Evolutionary conservation across 2,113 vertebrate species (phyloP).

Genomic region (Peromyscus polionotus): DNA sequence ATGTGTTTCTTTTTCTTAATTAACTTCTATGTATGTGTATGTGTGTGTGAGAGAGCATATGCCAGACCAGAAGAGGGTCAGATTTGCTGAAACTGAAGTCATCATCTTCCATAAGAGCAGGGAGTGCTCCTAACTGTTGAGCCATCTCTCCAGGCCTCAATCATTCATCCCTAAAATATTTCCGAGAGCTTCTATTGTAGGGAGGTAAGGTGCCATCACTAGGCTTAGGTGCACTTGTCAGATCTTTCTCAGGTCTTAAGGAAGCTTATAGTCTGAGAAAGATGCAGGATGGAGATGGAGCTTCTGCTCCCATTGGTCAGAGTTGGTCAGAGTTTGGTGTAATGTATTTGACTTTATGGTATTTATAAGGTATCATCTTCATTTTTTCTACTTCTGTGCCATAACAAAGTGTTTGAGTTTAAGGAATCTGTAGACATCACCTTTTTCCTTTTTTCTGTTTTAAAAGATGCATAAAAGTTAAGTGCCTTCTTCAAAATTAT

Average conservation of each 20-base stretch:
- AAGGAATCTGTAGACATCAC: slow-evolving; percentile 42
- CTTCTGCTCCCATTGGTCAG: background rate
- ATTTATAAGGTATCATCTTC: background rate
- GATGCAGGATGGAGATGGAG: background rate
- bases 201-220: background rate
- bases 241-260: background rate
- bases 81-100: background rate
- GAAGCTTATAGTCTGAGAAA: background rate
- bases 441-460: background rate
- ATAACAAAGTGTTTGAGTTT: background rate
- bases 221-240: background rate
- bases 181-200: background rate
- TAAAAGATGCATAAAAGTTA: slow-evolving; percentile 43
- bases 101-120: background rate
- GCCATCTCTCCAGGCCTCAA: no score
- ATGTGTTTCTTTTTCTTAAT: slow-evolving; percentile 11
- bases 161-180: slow-evolving; percentile 25
- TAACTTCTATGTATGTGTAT: background rate
- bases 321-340: background rate
- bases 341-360: background rate
- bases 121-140: background rate
- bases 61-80: background rate
- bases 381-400: background rate
- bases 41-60: background rate
- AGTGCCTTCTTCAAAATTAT: slow-evolving; percentile 42